These are phyloP conservation scores for Sphaerophoria taeniata DNA, from an alignment of 2,888 invertebrate genomes.

Conservation along the genomic window DNA sequence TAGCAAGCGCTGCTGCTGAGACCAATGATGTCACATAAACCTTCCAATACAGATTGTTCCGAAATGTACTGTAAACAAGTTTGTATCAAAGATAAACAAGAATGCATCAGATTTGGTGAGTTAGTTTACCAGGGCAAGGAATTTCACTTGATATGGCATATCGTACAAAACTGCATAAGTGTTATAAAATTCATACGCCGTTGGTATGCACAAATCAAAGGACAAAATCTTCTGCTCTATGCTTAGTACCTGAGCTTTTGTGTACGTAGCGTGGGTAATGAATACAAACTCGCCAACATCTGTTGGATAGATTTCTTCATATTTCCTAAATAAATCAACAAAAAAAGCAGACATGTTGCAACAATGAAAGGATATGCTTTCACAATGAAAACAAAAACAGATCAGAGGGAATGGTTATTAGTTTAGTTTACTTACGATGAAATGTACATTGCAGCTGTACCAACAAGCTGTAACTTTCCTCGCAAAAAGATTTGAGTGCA, in stretches of 20 bases:
- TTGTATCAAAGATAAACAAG: conserved; percentile 22
- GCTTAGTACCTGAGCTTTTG: too few species aligned
- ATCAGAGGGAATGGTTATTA: not conserved
- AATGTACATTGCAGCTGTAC: conserved; percentile 98
- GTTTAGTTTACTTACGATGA: conserved; percentile 89
- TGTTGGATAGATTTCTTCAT: too few species aligned
- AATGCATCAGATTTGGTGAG: conserved; percentile 1
- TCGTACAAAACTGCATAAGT: too few species aligned
- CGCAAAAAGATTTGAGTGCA: too few species aligned
- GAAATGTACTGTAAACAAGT: conserved; percentile 88
- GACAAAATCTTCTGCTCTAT: too few species aligned
- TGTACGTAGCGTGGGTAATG: too few species aligned
- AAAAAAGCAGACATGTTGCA: conserved; percentile 50
- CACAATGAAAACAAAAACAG: conserved; percentile 37
- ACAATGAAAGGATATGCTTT: conserved; percentile 42
- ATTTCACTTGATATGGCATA: conserved; percentile 88
- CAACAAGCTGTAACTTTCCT: conserved; percentile 96
- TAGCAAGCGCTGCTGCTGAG: conserved; percentile 92
- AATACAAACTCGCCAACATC: too few species aligned
- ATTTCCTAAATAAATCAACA: too few species aligned
- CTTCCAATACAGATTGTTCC: conserved; percentile 93
- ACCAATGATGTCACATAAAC: conserved; percentile 92
- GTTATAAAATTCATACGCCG: too few species aligned
- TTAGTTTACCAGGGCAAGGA: conserved; percentile 89
- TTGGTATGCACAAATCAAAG: too few species aligned